Base-by-base conservation (phyloP, 2,888 invertebrate species). In the Chaitophorus viminalis region DNA sequence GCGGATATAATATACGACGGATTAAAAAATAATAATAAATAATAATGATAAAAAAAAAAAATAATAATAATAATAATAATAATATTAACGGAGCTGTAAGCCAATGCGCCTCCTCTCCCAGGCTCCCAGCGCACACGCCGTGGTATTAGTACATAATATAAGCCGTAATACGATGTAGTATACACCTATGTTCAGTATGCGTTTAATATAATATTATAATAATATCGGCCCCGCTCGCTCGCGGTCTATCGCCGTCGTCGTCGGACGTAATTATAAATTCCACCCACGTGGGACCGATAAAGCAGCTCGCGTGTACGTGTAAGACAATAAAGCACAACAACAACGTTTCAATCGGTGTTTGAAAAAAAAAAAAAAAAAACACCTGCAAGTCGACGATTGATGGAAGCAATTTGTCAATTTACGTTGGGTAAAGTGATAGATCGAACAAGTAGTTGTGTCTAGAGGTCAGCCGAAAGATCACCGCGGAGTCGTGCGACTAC, bases 231-330 rank as follows among this genome's bases (percentile, higher is more conserved):
- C 65, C 65, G 68, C 39, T 29, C 75, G 31, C 5, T 9, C 36
- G 39, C 29, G 39, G 46, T 31, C n/a, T 18, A 25, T 76, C 76
- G 17, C 21, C 39, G 25, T 39, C 39, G 25, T 39, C 65, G 74
- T 72, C 54, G 46, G 46, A 29, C 82, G 76, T 84, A 84, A 85
- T 85, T 85, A 85, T 77, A 77, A 85, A 85, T 85, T 85, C 77
- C 76, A n/a, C 76, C 77, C 84, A 68, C 76, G 68, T 60, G 83
- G 60, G 14, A 31, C 33, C 76, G 75, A 46, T 21, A n/a, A 14
- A 54, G 75, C 36, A 54, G 75, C 36, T 65, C 25, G 52, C 31
- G 65, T n/a, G 25, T 46, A 46, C 14, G 46, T 46, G 46, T 46
- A 25, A 65, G 65, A 84, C 76, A 84, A 76, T 84, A 84, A 76